A percentile compares a stretch with the other conserved stretches of the same genome.
phyloP scores from a whole-genome alignment of 2,888 invertebrate species.

The Hydroisotoma schaefferi region DNA sequence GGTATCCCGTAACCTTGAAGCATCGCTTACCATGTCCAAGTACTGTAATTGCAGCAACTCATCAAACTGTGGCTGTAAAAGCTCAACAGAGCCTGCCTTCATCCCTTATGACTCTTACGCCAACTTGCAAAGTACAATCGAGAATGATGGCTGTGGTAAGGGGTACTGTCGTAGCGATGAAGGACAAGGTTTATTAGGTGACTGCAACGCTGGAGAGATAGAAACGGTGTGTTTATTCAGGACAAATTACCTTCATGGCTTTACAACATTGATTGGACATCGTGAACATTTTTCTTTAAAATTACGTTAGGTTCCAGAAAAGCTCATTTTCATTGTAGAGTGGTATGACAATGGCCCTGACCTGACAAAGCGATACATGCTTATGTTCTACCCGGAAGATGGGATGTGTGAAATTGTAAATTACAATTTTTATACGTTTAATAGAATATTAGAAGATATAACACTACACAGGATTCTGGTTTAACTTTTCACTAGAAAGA shows the following conservation, averaged over 20 bases:
- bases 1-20: not conserved
- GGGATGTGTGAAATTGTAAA: slow-evolving; percentile 73
- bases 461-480: not conserved
- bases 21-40: not conserved
- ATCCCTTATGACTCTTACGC: too few relatives aligned
- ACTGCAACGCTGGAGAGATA: too few relatives aligned
- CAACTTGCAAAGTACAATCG: not conserved
- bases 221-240: too few relatives aligned
- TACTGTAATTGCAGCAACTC: slow-evolving; percentile 1
- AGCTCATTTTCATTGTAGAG: slow-evolving; percentile 60
- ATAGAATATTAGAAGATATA: not conserved
- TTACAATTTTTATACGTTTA: not conserved
- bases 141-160: slow-evolving; percentile 11
- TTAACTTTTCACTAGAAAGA: slow-evolving; percentile 51
- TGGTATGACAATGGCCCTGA: slow-evolving; percentile 82
- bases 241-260: too few relatives aligned
- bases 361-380: slow-evolving; percentile 67
- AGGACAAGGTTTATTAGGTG: not conserved
- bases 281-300: not conserved
- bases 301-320: slow-evolving; percentile 27
- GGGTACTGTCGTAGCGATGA: slow-evolving; percentile 21
- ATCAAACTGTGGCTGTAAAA: not conserved
- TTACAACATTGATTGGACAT: too few relatives aligned
- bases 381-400: slow-evolving; percentile 74
- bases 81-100: not conserved